A percentile compares a stretch with the other conserved stretches of the same genome.
Conservation (phyloP, 2,113 vertebrate species). For the Mustela nigripes region DNA sequence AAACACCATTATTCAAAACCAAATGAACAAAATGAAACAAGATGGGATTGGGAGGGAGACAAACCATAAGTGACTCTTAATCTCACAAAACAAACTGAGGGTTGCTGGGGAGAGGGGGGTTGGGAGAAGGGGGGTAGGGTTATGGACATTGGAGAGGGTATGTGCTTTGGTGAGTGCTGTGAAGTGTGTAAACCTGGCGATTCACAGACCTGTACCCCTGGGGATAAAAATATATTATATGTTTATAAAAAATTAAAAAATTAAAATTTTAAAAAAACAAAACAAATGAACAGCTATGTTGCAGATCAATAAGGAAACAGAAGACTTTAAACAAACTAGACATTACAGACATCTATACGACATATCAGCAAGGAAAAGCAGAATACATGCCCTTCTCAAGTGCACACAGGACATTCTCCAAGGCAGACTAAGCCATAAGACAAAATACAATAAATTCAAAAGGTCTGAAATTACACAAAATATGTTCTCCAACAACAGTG, state of each 20-base stretch:
- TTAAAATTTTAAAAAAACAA: not conserved
- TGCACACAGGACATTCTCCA: conserved; percentile 1
- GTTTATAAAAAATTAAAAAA: too few relatives aligned
- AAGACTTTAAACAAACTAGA: conserved; percentile 27
- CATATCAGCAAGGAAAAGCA: not conserved
- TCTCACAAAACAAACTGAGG: too few relatives aligned
- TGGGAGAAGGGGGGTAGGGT: too few relatives aligned
- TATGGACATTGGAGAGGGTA: too few relatives aligned
- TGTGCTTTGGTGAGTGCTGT: too few relatives aligned
- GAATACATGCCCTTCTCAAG: conserved; percentile 22
- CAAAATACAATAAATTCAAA: conserved; percentile 17
- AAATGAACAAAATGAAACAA: not conserved
- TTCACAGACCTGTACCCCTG: too few relatives aligned
- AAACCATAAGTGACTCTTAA: too few relatives aligned
- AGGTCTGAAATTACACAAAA: not conserved
- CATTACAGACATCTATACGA: not conserved
- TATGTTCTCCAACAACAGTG: not conserved
- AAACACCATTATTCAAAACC: not conserved
- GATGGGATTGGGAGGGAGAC: too few relatives aligned
- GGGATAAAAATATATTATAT: too few relatives aligned
- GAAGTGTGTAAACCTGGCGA: too few relatives aligned
- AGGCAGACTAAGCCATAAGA: not conserved
- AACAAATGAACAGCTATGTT: not conserved
- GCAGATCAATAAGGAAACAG: conserved; percentile 13
- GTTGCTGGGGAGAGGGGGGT: too few relatives aligned